These are phyloP conservation scores for Cheilosia scutellata DNA, from an alignment of 2,888 invertebrate genomes.

Conservation along the genomic window DNA sequence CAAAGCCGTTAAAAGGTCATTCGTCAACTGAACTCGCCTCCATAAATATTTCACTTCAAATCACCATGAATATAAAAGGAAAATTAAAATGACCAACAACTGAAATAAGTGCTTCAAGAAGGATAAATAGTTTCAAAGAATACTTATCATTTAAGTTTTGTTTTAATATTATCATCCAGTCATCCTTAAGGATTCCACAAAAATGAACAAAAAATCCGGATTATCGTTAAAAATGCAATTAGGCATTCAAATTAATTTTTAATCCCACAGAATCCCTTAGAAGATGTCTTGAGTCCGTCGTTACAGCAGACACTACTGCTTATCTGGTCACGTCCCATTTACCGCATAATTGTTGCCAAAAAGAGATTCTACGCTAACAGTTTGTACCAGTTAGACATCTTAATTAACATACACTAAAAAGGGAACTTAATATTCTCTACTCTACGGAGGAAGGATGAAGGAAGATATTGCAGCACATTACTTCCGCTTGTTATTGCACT, in stretches of 20 bases:
- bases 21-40: too few relatives aligned
- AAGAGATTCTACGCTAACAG: constrained; percentile 17
- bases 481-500: constrained; percentile 16
- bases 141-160: neutral
- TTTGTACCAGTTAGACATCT: constrained; percentile 27
- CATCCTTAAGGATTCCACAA: neutral
- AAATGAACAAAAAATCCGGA: neutral
- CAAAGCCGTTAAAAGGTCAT: too few relatives aligned
- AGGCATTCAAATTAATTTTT: constrained; percentile 74
- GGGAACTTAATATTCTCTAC: constrained; percentile 22
- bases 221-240: constrained; percentile 65
- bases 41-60: too few relatives aligned
- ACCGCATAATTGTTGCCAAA: constrained; percentile 63
- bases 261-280: constrained; percentile 69
- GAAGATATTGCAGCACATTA: constrained; percentile 50
- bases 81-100: too few relatives aligned
- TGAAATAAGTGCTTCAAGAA: too few relatives aligned
- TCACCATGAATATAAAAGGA: too few relatives aligned
- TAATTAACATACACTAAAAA: constrained; percentile 66
- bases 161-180: neutral
- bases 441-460: neutral
- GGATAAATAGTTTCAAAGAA: constrained; percentile 1
- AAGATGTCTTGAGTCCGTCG: constrained; percentile 55
- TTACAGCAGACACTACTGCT: constrained; percentile 54
- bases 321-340: constrained; percentile 71